Conservation (phyloP, 1,140 invertebrate species). For the Zelostemma sp. region DNA sequence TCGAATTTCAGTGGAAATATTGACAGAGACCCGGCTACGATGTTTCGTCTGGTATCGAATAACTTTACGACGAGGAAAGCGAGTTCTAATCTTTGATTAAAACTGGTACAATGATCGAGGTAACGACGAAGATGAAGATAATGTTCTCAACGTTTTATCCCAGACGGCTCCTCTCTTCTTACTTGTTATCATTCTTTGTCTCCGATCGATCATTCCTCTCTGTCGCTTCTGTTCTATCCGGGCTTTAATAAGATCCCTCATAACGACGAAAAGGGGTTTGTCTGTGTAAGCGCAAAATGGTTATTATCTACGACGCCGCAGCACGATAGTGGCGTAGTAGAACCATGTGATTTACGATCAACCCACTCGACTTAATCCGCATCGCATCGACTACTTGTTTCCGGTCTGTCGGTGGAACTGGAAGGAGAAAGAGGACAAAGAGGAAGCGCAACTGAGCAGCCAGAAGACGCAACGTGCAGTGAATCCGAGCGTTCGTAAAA, state of each 20-base stretch:
- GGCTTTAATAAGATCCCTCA: constrained; percentile 47
- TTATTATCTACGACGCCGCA: constrained; percentile 59
- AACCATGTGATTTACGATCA: constrained; percentile 62
- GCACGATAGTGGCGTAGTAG: constrained; percentile 48
- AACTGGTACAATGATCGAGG: constrained; percentile 6
- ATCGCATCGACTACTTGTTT: constrained; percentile 52
- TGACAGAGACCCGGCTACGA: neutral
- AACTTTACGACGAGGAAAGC: neutral
- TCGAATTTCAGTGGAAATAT: neutral
- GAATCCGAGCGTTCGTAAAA: neutral
- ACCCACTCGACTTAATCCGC: constrained; percentile 57
- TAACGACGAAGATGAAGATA: constrained; percentile 13
- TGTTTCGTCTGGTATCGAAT: neutral
- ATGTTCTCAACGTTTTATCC: constrained; percentile 13
- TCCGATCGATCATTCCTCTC: constrained; percentile 17
- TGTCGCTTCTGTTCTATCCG: constrained; percentile 5
- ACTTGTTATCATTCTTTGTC: constrained; percentile 24
- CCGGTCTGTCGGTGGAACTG: constrained; percentile 12
- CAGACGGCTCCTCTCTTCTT: constrained; percentile 1
- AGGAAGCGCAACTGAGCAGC: neutral
- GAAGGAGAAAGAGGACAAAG: neutral
- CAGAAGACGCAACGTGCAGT: neutral
- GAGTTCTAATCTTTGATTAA: neutral
- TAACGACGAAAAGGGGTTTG: constrained; percentile 47
- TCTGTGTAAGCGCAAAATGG: constrained; percentile 63